Evolutionary conservation across 2,888 invertebrate genomes (phyloP), one percentile per base, ranked within the genome.

Genomic region (Silvanus unidentatus): DNA sequence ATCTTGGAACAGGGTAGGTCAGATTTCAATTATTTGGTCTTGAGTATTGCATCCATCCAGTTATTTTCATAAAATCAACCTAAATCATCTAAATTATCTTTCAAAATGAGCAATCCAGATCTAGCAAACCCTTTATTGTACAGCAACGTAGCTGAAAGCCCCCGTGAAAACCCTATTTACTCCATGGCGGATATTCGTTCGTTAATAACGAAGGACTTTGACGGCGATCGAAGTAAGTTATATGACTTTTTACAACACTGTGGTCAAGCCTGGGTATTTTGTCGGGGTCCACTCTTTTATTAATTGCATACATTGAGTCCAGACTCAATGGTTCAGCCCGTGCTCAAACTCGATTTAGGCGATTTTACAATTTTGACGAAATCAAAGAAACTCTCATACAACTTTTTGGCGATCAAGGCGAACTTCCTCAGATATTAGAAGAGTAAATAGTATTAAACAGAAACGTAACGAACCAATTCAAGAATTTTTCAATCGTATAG

Each of bases 211-310:
- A 28, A 13, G 2, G 16, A 4, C 14, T 40, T 40, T 16, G 11
- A 11, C 1, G 40, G 40, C 4, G 16, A 40, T 27, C 16, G 16
- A 15, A 15, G 8, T 4, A 14, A 40, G 4, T 3, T 40, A 1
- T 40, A 40, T 12, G 40, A 40, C 16, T 40, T 40, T 32, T 1
- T 40, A 5, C 40, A 40, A 16, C 32, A 40, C 6, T 40, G 34
- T 14, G 40, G 28, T 27, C 16, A 14, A 11, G 34, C 40, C n/a
- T 14, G 28, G 16, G 16, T 11, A 30, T 12, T 40, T 2, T 40
- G 40, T 9, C 30, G 16, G 10, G 40, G 1, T 16, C 5, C 40
- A n/a, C 40, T 13, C 9, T 8, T 16, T 14, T 40, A 29, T n/a
- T 40, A 13, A 6, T 40, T 10, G 12, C 32, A 11, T 40, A 16